Conservation (phyloP, 2,113 vertebrate genomes). For the Euleptes europaea region DNA sequence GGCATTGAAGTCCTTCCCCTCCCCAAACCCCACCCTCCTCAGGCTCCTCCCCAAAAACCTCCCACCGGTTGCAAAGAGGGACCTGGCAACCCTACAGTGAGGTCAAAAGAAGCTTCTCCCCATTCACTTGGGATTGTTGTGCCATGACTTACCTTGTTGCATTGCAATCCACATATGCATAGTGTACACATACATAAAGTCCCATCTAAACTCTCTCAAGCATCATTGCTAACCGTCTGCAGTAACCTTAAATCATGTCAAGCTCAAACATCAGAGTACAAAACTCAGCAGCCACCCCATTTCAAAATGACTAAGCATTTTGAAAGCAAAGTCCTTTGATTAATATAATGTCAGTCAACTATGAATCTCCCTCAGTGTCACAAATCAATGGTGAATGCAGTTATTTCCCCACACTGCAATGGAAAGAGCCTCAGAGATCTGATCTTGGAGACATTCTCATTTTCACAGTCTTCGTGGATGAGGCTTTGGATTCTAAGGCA, state of each 20-base stretch:
- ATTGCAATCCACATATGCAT: no score
- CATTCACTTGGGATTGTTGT: no score
- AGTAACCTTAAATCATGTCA: not conserved
- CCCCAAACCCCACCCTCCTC: no score
- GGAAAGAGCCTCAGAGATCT: not conserved
- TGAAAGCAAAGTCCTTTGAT: not conserved
- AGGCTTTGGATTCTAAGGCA: not conserved
- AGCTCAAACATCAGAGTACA: not conserved
- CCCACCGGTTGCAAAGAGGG: no score
- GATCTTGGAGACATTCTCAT: not conserved
- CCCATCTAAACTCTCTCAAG: not conserved
- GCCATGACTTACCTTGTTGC: no score
- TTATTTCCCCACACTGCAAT: slow-evolving; percentile 1
- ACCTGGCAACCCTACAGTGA: no score
- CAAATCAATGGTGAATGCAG: rapidly evolving
- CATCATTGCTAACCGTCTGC: not conserved
- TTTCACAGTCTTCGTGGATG: not conserved
- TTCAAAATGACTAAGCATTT: slow-evolving; percentile 4
- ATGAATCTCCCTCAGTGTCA: not conserved
- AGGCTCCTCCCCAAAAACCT: no score
- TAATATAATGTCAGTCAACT: not conserved
- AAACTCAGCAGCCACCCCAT: not conserved
- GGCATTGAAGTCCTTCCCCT: no score
- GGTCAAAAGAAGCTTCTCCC: no score
- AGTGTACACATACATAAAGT: not conserved